Base-by-base conservation (phyloP, 2,113 vertebrate genomes). In the Hystrix cristata region DNA sequence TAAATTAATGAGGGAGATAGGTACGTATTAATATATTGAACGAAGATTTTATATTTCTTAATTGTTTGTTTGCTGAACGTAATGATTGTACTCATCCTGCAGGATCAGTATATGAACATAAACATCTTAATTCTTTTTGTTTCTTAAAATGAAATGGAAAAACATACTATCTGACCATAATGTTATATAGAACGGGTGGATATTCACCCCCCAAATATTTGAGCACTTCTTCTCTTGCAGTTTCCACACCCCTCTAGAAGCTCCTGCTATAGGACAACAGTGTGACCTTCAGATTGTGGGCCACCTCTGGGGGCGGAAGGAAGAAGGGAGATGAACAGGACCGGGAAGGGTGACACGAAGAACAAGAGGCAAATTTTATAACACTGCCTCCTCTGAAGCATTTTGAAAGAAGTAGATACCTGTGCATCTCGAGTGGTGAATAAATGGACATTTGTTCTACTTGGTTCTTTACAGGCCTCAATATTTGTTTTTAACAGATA, bases 401-500 rank as follows among this genome's bases (percentile, higher is more conserved):
- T 83, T 86, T 81, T 48, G 18, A 53, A 34, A 84, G 93, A 8
- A 6, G 1, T 59, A 48, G 83, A 60, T 84, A 71, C 62, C 43
- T 90, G 31, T 31, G 25, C 31, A 74, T 62, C 72, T 46, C 64
- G 51, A 93, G 60, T 59, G 18, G 25, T 80, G 13, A 89, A 69
- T 78, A 76, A n/a, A 64, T 87, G 46, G 0, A 21, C 55, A 1
- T 74, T 90, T 65, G 43, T 86, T 59, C 25, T 67, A 83, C 34
- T 59, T 85, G 6, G 10, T 85, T 10, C 29, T 95, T 78, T 59
- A 48, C 18, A 79, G 25, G 55, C 21, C 34, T 80, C 65, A 69
- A 19, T 89, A 46, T 65, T 91, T 94, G 34, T 67, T 94, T 95
- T 87, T 95, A 87, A 96, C 13, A 71, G 89, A 60, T 19, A 87